phyloP scores from a whole-genome alignment of 2,888 invertebrate genomes.

The Sussaba pulchella region DNA sequence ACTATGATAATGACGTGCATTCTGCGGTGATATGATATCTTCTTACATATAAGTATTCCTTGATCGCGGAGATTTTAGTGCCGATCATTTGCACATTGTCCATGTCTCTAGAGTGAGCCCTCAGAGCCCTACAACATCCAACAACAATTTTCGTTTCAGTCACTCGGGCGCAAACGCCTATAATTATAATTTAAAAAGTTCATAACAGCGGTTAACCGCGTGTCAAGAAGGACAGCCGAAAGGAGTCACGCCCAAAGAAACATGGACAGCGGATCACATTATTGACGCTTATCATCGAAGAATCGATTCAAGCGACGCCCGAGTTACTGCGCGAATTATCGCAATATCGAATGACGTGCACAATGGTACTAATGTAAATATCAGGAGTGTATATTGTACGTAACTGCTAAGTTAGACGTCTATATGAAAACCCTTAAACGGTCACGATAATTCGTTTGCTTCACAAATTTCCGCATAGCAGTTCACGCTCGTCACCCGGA shows the following conservation, averaged over 20 bases:
- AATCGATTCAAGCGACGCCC: slow-evolving; percentile 16
- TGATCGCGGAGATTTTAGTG: slow-evolving; percentile 84
- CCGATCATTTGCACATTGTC: slow-evolving; percentile 84
- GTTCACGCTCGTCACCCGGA: not conserved
- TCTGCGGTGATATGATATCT: slow-evolving; percentile 67
- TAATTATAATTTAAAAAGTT: slow-evolving; percentile 5
- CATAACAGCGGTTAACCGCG: not conserved
- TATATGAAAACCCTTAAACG: not conserved
- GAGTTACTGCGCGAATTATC: slow-evolving; percentile 37
- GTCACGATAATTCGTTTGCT: not conserved
- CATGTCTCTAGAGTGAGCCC: slow-evolving; percentile 83
- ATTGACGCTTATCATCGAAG: not conserved
- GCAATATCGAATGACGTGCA: slow-evolving; percentile 16
- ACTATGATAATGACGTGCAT: slow-evolving; percentile 55
- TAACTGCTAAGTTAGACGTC: slow-evolving; percentile 27
- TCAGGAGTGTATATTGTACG: slow-evolving; percentile 24
- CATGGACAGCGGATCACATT: slow-evolving; percentile 75
- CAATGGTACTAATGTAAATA: slow-evolving; percentile 14
- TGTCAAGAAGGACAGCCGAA: slow-evolving; percentile 71
- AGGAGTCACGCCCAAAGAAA: slow-evolving; percentile 80
- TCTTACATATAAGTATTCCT: slow-evolving; percentile 84
- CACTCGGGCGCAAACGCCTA: slow-evolving; percentile 61
- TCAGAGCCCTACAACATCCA: slow-evolving; percentile 83
- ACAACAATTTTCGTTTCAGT: slow-evolving; percentile 82
- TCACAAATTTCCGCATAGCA: not conserved